A percentile compares a stretch with the other conserved stretches of the same genome.
Conservation (phyloP, 1,140 invertebrate genomes). For the Gonioctena quinquepunctata region DNA sequence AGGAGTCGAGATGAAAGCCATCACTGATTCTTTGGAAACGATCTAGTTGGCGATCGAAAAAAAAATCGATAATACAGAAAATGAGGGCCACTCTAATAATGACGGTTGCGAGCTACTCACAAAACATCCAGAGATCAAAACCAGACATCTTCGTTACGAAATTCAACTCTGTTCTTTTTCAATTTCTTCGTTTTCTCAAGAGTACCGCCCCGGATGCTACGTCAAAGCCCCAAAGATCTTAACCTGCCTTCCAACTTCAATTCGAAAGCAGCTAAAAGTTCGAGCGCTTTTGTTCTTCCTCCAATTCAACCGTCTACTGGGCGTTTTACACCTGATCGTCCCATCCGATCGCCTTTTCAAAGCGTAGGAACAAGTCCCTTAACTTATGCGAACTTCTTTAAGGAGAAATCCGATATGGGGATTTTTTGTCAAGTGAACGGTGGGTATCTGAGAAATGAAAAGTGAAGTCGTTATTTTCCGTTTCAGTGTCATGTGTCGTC, state of each 20-base stretch:
- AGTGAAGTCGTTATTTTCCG: conserved; percentile 19
- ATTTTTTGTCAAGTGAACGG: conserved; percentile 12
- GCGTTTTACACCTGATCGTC: conserved; percentile 16
- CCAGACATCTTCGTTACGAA: background rate
- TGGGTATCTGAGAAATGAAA: conserved; percentile 15
- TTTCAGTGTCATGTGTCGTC: conserved; percentile 8
- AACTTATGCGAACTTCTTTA: background rate
- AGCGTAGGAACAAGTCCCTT: background rate
- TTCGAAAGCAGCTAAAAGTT: conserved; percentile 3
- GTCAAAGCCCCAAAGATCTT: conserved; percentile 5
- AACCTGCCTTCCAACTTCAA: background rate
- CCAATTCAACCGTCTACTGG: conserved; percentile 2
- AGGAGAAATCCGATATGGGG: conserved; percentile 7
- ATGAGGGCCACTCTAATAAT: too few relatives aligned
- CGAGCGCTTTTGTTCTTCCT: conserved; percentile 8
- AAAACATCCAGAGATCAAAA: too few relatives aligned
- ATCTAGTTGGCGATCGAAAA: too few relatives aligned
- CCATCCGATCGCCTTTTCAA: background rate
- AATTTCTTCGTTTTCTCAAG: background rate
- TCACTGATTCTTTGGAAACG: too few relatives aligned
- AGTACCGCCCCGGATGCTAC: conserved; percentile 9
- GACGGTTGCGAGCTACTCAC: too few relatives aligned
- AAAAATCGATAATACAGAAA: too few relatives aligned
- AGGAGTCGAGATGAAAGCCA: too few relatives aligned
- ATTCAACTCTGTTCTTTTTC: background rate